Conservation (phyloP, 1,140 invertebrate genomes). For the Archivesica marissinica region DNA sequence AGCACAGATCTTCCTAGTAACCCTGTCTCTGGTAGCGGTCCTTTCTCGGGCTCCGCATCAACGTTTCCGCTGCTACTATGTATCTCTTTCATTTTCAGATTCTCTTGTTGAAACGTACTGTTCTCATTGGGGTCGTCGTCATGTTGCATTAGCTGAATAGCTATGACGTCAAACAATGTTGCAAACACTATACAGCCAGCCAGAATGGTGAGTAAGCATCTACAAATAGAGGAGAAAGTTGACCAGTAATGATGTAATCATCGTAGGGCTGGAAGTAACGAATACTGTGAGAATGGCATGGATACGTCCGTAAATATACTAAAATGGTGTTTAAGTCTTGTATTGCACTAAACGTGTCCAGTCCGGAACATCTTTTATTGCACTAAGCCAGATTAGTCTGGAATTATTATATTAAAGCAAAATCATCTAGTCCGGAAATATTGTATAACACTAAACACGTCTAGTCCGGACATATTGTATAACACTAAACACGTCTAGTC, state of each 20-base stretch:
- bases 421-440: no score
- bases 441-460: no score
- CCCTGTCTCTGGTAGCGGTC: not conserved
- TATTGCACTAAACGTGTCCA: not conserved
- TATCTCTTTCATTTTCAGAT: not conserved
- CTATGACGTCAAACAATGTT: conserved; percentile 36
- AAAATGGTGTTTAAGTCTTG: not conserved
- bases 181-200: not conserved
- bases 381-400: not conserved
- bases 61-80: not conserved
- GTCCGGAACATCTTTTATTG: not conserved
- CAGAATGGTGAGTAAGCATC: conserved; percentile 12
- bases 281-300: not conserved
- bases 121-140: not conserved
- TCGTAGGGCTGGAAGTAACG: not conserved
- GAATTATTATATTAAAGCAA: not conserved
- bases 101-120: not conserved
- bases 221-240: not conserved
- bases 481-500: no score
- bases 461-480: no score
- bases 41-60: not conserved
- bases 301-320: not conserved
- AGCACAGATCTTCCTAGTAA: not conserved
- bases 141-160: conserved; percentile 1
- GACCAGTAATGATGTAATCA: not conserved